Conservation (phyloP, 2,888 invertebrate genomes). For the Esperia sulphurella region DNA sequence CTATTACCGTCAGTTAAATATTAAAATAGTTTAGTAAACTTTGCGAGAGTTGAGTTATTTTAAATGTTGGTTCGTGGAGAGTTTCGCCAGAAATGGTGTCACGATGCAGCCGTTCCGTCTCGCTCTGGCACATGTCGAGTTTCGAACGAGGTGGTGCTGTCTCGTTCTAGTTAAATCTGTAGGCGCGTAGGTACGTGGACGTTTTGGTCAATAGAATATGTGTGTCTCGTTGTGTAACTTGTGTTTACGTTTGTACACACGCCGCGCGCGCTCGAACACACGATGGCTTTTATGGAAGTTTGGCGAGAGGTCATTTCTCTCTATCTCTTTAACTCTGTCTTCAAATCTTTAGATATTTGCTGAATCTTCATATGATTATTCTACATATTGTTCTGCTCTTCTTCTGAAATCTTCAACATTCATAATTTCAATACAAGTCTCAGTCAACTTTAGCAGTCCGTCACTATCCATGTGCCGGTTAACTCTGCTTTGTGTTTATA, state of each 20-base stretch:
- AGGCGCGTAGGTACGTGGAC: conserved; percentile 4
- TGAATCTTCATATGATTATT: too few relatives aligned
- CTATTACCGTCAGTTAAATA: conserved; percentile 12
- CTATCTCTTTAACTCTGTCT: too few relatives aligned
- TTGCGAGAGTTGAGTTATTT: conserved; percentile 19
- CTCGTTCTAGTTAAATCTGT: too few relatives aligned
- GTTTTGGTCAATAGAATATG: conserved; percentile 9
- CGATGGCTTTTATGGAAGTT: conserved; percentile 4
- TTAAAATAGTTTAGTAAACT: conserved; percentile 9
- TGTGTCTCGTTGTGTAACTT: conserved; percentile 3
- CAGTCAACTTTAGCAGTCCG: too few relatives aligned
- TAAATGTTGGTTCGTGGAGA: conserved; percentile 18
- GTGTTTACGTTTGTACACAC: conserved; percentile 4
- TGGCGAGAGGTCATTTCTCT: background rate
- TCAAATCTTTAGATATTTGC: too few relatives aligned
- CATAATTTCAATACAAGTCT: too few relatives aligned
- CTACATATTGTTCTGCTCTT: too few relatives aligned
- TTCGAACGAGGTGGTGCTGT: background rate
- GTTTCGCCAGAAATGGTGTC: conserved; percentile 67
- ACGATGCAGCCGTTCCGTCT: conserved; percentile 49
- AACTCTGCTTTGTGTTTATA: too few relatives aligned
- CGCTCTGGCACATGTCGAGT: conserved; percentile 20
- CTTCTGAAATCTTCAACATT: too few relatives aligned
- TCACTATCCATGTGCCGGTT: too few relatives aligned
- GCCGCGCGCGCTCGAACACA: background rate